phyloP scores from a whole-genome alignment of 2,113 vertebrate species.

The Atractosteus spatula region DNA sequence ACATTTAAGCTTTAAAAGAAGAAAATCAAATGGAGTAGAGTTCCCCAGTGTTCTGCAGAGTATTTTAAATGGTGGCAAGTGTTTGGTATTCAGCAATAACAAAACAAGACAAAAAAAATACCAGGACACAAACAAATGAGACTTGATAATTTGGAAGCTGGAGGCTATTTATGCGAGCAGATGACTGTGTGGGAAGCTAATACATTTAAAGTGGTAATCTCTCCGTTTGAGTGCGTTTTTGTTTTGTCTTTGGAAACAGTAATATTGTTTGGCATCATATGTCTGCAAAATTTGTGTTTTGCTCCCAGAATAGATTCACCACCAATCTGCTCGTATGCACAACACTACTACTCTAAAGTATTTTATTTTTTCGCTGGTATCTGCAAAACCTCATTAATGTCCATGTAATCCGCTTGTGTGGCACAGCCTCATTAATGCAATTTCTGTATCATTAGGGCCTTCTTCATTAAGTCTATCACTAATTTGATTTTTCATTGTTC shows the following conservation, averaged over 20 bases:
- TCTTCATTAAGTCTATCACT: too few species aligned
- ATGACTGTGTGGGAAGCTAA: constrained; percentile 37
- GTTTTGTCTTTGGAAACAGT: constrained; percentile 31
- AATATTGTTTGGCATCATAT: constrained; percentile 30
- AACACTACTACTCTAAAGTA: neutral
- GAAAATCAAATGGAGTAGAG: constrained; percentile 16
- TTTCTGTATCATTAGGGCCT: too few species aligned
- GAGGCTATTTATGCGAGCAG: constrained; percentile 10
- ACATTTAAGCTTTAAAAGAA: constrained; percentile 31
- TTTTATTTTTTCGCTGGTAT: neutral
- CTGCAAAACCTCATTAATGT: neutral
- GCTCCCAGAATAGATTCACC: constrained; percentile 12
- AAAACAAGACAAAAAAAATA: constrained; percentile 3
- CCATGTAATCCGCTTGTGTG: neutral
- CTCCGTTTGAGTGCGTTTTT: constrained; percentile 26
- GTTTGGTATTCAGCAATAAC: constrained; percentile 13
- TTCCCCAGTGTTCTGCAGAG: constrained; percentile 14
- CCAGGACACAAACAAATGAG: constrained; percentile 9
- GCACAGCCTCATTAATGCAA: neutral
- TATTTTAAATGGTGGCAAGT: constrained; percentile 5
- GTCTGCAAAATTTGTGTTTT: constrained; percentile 13
- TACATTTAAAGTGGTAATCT: constrained; percentile 33
- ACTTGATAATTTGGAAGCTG: neutral
- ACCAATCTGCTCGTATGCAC: constrained; percentile 12
- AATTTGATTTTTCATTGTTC: too few species aligned